Evolutionary conservation across 1,140 invertebrate species (phyloP).

Genomic region (Lordiphosa mommai): DNA sequence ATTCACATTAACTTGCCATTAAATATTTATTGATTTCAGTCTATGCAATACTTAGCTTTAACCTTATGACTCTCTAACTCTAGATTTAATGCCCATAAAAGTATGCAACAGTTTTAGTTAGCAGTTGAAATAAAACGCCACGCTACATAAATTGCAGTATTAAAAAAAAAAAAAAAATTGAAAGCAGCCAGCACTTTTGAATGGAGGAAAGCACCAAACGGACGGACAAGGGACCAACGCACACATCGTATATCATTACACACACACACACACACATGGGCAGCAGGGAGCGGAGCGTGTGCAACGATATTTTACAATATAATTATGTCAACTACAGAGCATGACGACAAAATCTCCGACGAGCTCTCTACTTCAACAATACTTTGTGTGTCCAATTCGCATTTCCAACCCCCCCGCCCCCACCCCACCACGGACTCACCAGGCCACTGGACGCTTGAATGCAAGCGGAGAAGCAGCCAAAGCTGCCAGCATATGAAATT

Average conservation of each 20-base stretch:
- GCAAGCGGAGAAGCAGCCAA: neutral
- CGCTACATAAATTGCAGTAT: conserved; percentile 54
- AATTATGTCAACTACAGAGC: conserved; percentile 70
- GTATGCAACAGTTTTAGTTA: no score
- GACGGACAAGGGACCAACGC: conserved; percentile 16
- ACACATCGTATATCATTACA: conserved; percentile 35
- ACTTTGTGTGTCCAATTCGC: conserved; percentile 40
- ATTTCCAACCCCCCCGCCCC: neutral
- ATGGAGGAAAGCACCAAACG: neutral
- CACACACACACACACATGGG: conserved; percentile 1
- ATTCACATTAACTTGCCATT: no score
- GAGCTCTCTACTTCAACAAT: conserved; percentile 66
- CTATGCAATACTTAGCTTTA: no score
- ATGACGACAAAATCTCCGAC: conserved; percentile 61
- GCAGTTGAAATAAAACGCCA: neutral
- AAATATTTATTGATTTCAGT: no score
- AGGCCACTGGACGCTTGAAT: neutral
- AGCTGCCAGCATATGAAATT: conserved; percentile 61
- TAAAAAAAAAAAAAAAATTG: conserved; percentile 65
- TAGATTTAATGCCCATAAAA: no score
- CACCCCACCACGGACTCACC: neutral
- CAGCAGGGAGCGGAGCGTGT: conserved; percentile 1
- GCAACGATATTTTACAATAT: conserved; percentile 73
- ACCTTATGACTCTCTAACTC: no score
- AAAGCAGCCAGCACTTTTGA: conserved; percentile 4